Base-by-base conservation (phyloP, 2,797 vertebrate species). In the Chaetophractus vellerosus region DNA sequence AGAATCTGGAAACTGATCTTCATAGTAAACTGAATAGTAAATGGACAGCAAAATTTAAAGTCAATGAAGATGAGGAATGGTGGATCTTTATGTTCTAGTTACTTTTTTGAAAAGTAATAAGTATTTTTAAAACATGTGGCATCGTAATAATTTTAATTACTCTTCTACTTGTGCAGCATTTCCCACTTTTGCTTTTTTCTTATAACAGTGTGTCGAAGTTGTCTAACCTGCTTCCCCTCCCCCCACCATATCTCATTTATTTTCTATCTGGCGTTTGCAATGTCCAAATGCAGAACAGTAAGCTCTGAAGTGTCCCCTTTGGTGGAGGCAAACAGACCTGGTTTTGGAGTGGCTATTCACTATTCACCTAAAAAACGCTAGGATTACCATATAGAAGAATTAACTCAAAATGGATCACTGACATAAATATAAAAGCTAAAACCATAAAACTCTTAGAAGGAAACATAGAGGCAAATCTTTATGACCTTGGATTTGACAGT, bases 291-390 rank as follows among this genome's bases (percentile, higher is more conserved):
- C 33, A 88, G 18, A 36, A 71, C 6, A 50, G 24, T 71, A n/a
- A 31, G 7, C 8, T 16, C 4, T 0, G 11, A 1, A 16, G 14
- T 16, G 10, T 41, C 23, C 36, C 45, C 9, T 18, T 3, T 16
- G 19, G 7, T 31, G 64, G 61, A 14, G 38, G n/a, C 50, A 19
- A 36, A n/a, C 3, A 84, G 10, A 28, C 28, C 31, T 24, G 12
- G 33, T 38, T 90, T 23, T 28, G 78, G 28, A 76, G 24, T 1
- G 75, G 31, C 41, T 72, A 19, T 63, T 55, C 63, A 63, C 72
- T 31, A 71, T 52, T 71, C 26, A 71, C 55, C 75, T 69, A 41
- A 55, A 63, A 74, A 55, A 26, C 6, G 52, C 9, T 6, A 31
- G 15, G 6, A 19, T 19, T 55, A 21, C 55, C 19, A 55, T 21